phyloP scores from a whole-genome alignment of 2,797 vertebrate genomes.

The Phaenicophaeus curvirostris region DNA sequence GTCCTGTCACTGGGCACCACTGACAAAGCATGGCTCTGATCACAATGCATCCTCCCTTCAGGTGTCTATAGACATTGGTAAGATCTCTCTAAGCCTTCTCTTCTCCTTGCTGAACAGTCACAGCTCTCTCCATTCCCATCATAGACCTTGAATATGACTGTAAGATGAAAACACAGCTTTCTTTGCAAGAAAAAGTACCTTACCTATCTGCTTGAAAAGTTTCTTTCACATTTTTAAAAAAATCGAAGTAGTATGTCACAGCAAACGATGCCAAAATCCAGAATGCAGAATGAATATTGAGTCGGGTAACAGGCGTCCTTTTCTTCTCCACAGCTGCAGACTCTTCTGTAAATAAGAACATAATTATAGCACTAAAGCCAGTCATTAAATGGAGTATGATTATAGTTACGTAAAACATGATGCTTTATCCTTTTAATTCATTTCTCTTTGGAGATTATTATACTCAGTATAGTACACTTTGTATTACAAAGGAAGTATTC shows the following conservation, averaged over 20 bases:
- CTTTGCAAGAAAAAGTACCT: not conserved
- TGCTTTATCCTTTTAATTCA: slow-evolving; percentile 14
- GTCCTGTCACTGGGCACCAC: not conserved
- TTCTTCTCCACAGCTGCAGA: slow-evolving; percentile 78
- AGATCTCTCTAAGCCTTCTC: not conserved
- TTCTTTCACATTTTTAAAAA: slow-evolving; percentile 84
- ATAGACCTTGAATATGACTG: not conserved
- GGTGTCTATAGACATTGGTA: not conserved
- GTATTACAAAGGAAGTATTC: not conserved
- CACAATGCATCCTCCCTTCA: not conserved
- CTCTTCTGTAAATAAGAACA: slow-evolving; percentile 75
- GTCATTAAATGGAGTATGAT: not conserved
- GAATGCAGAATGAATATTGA: slow-evolving; percentile 93
- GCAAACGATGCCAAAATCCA: slow-evolving; percentile 90
- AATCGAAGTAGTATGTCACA: slow-evolving; percentile 92
- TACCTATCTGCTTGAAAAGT: slow-evolving; percentile 87
- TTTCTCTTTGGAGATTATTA: not conserved
- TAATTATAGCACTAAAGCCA: slow-evolving; percentile 22
- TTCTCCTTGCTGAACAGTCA: not conserved
- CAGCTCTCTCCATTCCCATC: not conserved
- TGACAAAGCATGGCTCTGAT: not conserved
- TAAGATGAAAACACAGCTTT: not conserved
- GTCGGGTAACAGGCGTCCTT: slow-evolving; percentile 82
- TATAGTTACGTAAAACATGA: not conserved
- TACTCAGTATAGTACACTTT: not conserved